These are phyloP conservation scores for Chironomus striatipennis DNA, from an alignment of 1,140 invertebrate species.

Conservation along the genomic window DNA sequence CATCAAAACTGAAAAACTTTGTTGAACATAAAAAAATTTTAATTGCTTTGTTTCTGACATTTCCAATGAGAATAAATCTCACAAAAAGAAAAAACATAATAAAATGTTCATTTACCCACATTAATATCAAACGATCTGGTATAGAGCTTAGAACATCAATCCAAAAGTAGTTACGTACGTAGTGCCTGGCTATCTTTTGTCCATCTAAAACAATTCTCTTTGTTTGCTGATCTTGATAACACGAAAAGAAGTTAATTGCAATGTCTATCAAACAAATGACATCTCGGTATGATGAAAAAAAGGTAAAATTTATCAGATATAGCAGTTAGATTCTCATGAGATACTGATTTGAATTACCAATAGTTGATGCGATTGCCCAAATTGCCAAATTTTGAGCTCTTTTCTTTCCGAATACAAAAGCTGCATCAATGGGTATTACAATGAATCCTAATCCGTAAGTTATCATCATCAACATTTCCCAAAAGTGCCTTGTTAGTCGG, in stretches of 20 bases:
- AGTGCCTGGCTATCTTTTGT: not conserved
- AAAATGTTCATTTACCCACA: not conserved
- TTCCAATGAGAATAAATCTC: not conserved
- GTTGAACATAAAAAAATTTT: not conserved
- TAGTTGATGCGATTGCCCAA: not conserved
- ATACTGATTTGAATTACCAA: not conserved
- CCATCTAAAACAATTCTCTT: not conserved
- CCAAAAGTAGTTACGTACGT: not conserved
- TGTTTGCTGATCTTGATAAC: slow-evolving; percentile 6
- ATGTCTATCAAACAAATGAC: not conserved
- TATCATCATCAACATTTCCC: slow-evolving; percentile 7
- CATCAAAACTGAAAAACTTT: too few species aligned
- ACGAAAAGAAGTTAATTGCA: not conserved
- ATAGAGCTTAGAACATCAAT: not conserved
- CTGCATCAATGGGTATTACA: not conserved
- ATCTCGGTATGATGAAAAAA: not conserved
- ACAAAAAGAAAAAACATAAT: not conserved
- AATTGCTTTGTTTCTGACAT: not conserved
- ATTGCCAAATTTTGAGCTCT: not conserved
- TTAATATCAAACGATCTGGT: not conserved
- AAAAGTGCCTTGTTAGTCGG: not conserved
- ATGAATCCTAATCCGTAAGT: not conserved
- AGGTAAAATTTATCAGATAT: not conserved
- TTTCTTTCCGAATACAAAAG: not conserved
- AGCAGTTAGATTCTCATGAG: not conserved